Base-by-base conservation (phyloP, 2,888 invertebrate genomes). In the Neoscelio sp. region DNA sequence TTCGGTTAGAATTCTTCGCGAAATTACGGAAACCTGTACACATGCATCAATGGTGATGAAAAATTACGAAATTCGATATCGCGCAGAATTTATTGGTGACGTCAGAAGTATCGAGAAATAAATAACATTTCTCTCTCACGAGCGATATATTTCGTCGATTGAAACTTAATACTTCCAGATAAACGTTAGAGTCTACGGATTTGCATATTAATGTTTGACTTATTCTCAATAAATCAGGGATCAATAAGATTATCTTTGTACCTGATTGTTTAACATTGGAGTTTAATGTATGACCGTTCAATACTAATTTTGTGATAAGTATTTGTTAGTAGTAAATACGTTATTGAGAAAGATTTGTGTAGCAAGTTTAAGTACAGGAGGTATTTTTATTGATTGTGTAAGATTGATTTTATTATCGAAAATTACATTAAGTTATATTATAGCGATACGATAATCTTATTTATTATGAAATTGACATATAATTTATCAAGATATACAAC, bases 181-280 rank as follows among this genome's bases (percentile, higher is more conserved):
- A 77, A 70, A 77, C 70, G 33, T 48, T 48, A 56, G 48, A 70
- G 23, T 33, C 44, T 5, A 8, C 44, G 18, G 33, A 77, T 71
- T 71, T 77, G 65, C 70, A 77, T 77, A 77, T 68, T 77, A 77
- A 77, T 65, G 70, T 58, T 58, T 58, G 50, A 71, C 77, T 77
- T 77, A 77, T 70, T 52, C 42, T 26, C 48, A 42, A 65, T 77
- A 77, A 77, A 77, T 58, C 70, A 78, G 23, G 10, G 23, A 65
- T 62, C 62, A 64, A 52, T 35, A 26, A 71, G 71, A 67, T 78
- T 78, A 78, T 67, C 71, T 52, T 52, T 30, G 42, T 26, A 20
- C 28, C 13, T 13, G 65, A 78, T 78, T 65, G 65, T 65, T 71
- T 77, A 50, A 58, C 64, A 64, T 70, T 13, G 40, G 13, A 12